Evolutionary conservation across 2,797 vertebrate species (phyloP).

Genomic region (Jordanella pulchra): DNA sequence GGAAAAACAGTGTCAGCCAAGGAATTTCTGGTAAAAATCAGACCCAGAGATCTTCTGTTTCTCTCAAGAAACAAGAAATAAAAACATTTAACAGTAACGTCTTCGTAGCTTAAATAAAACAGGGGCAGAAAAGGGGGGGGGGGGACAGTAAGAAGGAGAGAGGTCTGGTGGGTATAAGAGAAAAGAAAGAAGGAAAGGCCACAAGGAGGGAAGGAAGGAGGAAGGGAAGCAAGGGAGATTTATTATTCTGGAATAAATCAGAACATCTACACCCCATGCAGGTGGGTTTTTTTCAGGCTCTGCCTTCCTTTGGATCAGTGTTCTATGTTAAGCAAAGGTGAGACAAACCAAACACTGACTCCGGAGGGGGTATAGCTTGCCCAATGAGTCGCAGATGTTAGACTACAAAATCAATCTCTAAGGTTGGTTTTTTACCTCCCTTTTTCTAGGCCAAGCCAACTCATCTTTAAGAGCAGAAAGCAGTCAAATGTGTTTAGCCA

Average conservation of each 20-base stretch:
- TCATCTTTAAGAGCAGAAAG: neutral
- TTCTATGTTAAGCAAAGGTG: no score
- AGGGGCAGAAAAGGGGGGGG: no score
- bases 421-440: neutral
- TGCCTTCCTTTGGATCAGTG: neutral
- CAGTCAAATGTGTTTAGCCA: neutral
- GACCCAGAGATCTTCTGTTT: neutral
- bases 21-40: slow-evolving; percentile 1
- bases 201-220: neutral
- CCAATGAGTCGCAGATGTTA: neutral
- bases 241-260: neutral
- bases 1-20: slow-evolving; percentile 18
- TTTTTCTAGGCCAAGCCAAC: neutral
- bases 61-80: neutral
- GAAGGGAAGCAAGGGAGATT: neutral
- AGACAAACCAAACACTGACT: neutral
- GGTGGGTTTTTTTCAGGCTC: neutral
- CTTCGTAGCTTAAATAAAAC: no score
- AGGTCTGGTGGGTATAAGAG: no score
- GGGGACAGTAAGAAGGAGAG: neutral
- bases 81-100: no score
- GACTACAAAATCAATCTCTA: neutral
- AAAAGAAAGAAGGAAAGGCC: neutral
- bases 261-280: neutral
- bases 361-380: no score